These are phyloP conservation scores for Epirrhoe tristata DNA, from an alignment of 2,888 invertebrate genomes.

Conservation along the genomic window DNA sequence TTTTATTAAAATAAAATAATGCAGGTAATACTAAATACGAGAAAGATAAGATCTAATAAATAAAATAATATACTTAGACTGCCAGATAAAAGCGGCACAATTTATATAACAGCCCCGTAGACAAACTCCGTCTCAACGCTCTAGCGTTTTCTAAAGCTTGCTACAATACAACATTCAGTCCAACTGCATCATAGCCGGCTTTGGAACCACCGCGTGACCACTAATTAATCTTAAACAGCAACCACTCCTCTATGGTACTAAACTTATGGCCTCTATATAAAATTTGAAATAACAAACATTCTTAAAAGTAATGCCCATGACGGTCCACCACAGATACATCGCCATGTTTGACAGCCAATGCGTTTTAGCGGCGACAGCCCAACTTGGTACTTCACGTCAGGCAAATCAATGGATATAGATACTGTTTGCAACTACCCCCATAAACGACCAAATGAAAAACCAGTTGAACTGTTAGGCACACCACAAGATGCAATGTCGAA, in stretches of 20 bases:
- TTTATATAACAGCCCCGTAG: slow-evolving; percentile 26
- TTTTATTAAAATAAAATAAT: neutral
- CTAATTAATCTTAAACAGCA: slow-evolving; percentile 19
- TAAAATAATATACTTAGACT: slow-evolving; percentile 7
- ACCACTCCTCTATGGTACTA: slow-evolving; percentile 12
- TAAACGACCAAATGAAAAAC: slow-evolving; percentile 11
- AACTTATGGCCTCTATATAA: slow-evolving; percentile 30
- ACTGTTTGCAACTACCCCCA: neutral
- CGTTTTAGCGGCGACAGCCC: slow-evolving; percentile 2
- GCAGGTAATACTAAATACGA: neutral
- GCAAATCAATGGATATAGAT: neutral
- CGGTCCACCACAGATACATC: slow-evolving; percentile 17
- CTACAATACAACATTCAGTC: slow-evolving; percentile 18
- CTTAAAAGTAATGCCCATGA: slow-evolving; percentile 24
- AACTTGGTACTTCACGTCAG: slow-evolving; percentile 11
- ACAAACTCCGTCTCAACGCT: slow-evolving; percentile 15
- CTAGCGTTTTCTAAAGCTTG: slow-evolving; percentile 20
- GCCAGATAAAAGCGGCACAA: neutral
- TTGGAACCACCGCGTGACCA: slow-evolving; percentile 22
- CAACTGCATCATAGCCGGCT: slow-evolving; percentile 21
- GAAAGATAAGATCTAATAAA: neutral
- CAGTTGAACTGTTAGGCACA: slow-evolving; percentile 2
- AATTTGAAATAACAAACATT: slow-evolving; percentile 24
- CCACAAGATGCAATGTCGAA: slow-evolving; percentile 18
- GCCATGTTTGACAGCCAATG: slow-evolving; percentile 23